Conservation (phyloP, 2,888 invertebrate species). For the Litoditis marina region DNA sequence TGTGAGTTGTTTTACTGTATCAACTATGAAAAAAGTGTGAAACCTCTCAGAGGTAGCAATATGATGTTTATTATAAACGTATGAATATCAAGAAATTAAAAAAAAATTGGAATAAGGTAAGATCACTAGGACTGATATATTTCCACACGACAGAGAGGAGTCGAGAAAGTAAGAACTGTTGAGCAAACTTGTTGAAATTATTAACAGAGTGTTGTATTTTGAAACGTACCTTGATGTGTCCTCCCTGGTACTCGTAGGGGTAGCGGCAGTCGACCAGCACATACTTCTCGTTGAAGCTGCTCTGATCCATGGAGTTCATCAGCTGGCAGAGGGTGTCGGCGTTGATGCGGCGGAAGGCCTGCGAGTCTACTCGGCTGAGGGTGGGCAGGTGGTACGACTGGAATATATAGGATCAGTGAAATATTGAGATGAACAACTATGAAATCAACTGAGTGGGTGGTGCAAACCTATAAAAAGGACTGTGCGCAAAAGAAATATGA, state of each 20-base stretch:
- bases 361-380: constrained; percentile 7
- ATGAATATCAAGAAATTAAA: too few relatives aligned
- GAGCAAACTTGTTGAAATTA: too few relatives aligned
- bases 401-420: too few relatives aligned
- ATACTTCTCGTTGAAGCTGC: constrained; percentile 19
- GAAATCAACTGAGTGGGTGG: too few relatives aligned
- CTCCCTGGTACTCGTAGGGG: constrained; percentile 38
- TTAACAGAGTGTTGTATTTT: neutral
- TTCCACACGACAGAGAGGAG: too few relatives aligned
- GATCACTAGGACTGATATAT: neutral
- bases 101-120: neutral
- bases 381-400: constrained; percentile 24
- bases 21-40: too few relatives aligned
- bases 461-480: too few relatives aligned
- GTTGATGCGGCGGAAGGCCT: constrained; percentile 25
- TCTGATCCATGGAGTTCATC: constrained; percentile 4
- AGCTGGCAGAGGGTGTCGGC: constrained; percentile 17
- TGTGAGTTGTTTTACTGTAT: too few relatives aligned
- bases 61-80: too few relatives aligned
- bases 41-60: too few relatives aligned
- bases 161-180: neutral
- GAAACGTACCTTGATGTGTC: constrained; percentile 27
- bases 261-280: constrained; percentile 37
- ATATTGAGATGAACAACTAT: too few relatives aligned
- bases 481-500: too few relatives aligned